phyloP scores from a whole-genome alignment of 1,140 invertebrate genomes.

The Pemphigus obesinymphae region DNA sequence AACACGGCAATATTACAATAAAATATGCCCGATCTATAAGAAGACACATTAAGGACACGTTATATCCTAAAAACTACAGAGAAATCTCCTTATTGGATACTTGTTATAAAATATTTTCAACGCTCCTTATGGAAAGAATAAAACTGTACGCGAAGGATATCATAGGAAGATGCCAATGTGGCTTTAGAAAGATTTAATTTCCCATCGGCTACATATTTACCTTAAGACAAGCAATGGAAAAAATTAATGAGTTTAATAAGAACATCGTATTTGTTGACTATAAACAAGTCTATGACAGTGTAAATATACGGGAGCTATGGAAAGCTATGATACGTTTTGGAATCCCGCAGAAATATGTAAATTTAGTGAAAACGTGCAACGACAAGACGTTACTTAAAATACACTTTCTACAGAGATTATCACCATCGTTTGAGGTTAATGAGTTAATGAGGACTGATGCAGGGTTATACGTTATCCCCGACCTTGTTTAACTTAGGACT shows the following conservation, averaged over 20 bases:
- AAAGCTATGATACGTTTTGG: slow-evolving; percentile 17
- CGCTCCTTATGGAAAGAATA: background rate
- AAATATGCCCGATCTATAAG: slow-evolving; percentile 16
- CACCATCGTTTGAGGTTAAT: background rate
- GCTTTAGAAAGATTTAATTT: background rate
- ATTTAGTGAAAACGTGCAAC: background rate
- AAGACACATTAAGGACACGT: slow-evolving; percentile 44
- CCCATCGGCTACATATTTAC: background rate
- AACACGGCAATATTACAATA: slow-evolving; percentile 43
- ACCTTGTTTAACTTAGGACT: background rate
- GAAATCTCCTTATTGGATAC: slow-evolving; percentile 32
- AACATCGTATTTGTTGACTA: slow-evolving; percentile 28
- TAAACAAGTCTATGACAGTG: slow-evolving; percentile 23
- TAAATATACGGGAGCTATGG: background rate
- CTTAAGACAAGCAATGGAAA: background rate
- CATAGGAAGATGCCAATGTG: background rate
- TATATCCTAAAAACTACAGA: slow-evolving; percentile 46
- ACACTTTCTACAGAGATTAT: background rate
- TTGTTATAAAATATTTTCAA: background rate
- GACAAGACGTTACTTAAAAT: slow-evolving; percentile 1
- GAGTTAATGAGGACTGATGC: too few relatives aligned
- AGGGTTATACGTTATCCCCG: too few relatives aligned
- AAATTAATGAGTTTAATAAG: slow-evolving; percentile 16
- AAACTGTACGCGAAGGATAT: background rate
- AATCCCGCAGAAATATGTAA: slow-evolving; percentile 26